A percentile compares a stretch with the other conserved stretches of the same genome.
phyloP scores from a whole-genome alignment of 2,113 vertebrate species.

The Aptenodytes patagonicus region DNA sequence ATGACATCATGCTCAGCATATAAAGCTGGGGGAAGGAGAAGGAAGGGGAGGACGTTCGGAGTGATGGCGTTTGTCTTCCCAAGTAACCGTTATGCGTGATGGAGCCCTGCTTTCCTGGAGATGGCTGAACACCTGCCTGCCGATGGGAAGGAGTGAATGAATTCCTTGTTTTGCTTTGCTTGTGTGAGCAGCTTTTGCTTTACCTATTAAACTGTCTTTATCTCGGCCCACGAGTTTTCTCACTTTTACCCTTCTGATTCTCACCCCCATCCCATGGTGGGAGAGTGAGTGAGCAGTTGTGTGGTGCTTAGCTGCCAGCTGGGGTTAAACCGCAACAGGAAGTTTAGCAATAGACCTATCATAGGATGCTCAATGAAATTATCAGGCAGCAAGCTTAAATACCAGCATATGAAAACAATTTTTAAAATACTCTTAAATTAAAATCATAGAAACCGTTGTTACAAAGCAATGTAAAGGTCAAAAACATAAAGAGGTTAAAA shows the following conservation, averaged over 20 bases:
- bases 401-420: not conserved
- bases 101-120: not conserved
- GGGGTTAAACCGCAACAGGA: not conserved
- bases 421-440: not conserved
- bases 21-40: not conserved
- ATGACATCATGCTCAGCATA: not conserved
- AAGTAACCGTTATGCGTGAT: fast-evolving
- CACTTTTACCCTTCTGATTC: not conserved
- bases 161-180: not conserved
- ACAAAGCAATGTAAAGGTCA: not conserved
- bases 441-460: not conserved
- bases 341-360: not conserved
- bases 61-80: not conserved
- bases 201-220: not conserved
- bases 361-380: not conserved
- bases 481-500: not conserved
- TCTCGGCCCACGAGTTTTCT: not conserved
- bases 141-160: fast-evolving
- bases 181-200: not conserved
- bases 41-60: fast-evolving
- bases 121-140: not conserved
- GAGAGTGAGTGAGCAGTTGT: fast-evolving
- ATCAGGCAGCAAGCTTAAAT: not conserved
- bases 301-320: not conserved
- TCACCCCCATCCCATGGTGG: fast-evolving